Evolutionary conservation across 1,140 invertebrate species (phyloP).

Genomic region (Thaumatotibia leucotreta): DNA sequence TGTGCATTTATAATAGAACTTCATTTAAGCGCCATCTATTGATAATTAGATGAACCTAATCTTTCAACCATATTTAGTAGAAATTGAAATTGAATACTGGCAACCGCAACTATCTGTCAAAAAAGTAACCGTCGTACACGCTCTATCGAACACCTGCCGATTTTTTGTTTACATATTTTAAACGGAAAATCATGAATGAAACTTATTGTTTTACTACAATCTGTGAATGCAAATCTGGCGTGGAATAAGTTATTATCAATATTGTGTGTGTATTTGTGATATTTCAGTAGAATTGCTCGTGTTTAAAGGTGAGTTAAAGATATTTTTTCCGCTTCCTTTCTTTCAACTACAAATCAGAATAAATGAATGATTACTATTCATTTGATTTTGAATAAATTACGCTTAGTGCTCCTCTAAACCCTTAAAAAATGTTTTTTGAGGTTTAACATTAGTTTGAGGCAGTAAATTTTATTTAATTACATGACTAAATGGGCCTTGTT

Average conservation of each 20-base stretch:
- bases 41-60: not conserved
- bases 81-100: constrained; percentile 10
- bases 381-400: not conserved
- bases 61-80: not conserved
- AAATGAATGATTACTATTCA: not conserved
- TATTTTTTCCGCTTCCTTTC: not conserved
- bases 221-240: not conserved
- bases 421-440: not conserved
- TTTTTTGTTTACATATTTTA: constrained; percentile 37
- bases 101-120: constrained; percentile 27
- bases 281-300: not conserved
- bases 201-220: constrained; percentile 15
- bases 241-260: not conserved
- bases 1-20: not conserved
- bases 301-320: not conserved
- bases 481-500: no score
- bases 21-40: not conserved
- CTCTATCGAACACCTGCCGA: constrained; percentile 36
- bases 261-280: not conserved
- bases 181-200: constrained; percentile 43
- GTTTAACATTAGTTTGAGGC: not conserved
- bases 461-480: no score
- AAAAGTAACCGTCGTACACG: constrained; percentile 32
- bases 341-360: not conserved
- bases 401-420: not conserved